Conservation (phyloP, 2,797 vertebrate species). For the Ataeniobius toweri region DNA sequence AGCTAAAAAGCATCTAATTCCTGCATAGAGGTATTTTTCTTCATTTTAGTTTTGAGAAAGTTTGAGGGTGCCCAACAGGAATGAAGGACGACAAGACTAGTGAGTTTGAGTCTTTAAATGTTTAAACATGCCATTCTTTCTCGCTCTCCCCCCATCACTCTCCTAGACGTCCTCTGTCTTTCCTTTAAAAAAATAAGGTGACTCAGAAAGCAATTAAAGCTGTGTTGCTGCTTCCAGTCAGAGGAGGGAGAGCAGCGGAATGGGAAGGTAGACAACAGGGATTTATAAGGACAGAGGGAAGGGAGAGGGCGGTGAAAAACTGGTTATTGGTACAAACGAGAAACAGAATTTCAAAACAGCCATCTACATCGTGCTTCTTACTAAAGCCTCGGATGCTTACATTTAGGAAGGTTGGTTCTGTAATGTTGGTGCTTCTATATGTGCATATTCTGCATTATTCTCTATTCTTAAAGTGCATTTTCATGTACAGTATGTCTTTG, state of each 20-base stretch:
- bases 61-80: constrained; percentile 12
- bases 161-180: constrained; percentile 33
- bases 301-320: constrained; percentile 40
- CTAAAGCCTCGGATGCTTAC: constrained; percentile 56
- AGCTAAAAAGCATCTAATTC: not conserved
- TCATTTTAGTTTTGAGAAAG: constrained; percentile 10
- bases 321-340: constrained; percentile 41
- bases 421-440: constrained; percentile 24
- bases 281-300: constrained; percentile 40
- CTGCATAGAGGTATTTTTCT: not conserved
- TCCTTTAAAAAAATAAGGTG: constrained; percentile 66
- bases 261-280: constrained; percentile 52
- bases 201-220: constrained; percentile 79
- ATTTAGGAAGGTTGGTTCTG: constrained; percentile 36
- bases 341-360: constrained; percentile 54
- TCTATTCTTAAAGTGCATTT: constrained; percentile 32
- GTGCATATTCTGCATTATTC: constrained; percentile 27
- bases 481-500: constrained; percentile 49
- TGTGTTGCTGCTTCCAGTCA: constrained; percentile 63
- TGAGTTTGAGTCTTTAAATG: constrained; percentile 41
- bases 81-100: constrained; percentile 5
- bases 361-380: constrained; percentile 62
- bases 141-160: constrained; percentile 34
- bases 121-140: constrained; percentile 49
- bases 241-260: constrained; percentile 55